Conservation (phyloP, 2,797 vertebrate genomes). For the Clarias laeviceps region DNA sequence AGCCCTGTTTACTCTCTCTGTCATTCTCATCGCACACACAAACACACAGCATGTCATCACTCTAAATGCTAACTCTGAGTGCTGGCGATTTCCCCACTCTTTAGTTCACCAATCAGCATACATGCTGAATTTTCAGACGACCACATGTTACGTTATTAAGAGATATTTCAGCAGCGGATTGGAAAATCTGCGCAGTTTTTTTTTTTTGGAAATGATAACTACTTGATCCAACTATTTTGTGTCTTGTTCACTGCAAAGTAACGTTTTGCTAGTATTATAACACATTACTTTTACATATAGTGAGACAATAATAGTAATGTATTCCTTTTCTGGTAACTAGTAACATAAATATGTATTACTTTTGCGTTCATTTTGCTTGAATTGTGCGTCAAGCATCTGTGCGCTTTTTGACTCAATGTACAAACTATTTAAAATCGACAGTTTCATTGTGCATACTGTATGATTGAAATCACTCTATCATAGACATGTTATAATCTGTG, state of each 20-base stretch:
- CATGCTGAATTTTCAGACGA: conserved; percentile 8
- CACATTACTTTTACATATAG: no score
- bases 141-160: conserved; percentile 9
- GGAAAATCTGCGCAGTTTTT: not conserved
- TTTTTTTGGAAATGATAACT: not conserved
- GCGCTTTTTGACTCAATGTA: no score
- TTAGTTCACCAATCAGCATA: conserved; percentile 10
- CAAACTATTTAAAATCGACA: no score
- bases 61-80: conserved; percentile 30
- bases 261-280: no score
- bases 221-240: not conserved
- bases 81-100: conserved; percentile 1
- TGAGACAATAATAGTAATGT: no score
- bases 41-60: conserved; percentile 34
- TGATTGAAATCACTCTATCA: no score
- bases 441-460: no score
- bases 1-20: conserved; percentile 36
- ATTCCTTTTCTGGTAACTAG: no score
- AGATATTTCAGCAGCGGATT: not conserved
- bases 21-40: conserved; percentile 13
- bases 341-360: no score
- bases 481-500: no score
- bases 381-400: no score
- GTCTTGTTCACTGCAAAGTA: not conserved
- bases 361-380: no score